phyloP scores from a whole-genome alignment of 1,140 invertebrate genomes.

The Zeugodacus cucurbitae region DNA sequence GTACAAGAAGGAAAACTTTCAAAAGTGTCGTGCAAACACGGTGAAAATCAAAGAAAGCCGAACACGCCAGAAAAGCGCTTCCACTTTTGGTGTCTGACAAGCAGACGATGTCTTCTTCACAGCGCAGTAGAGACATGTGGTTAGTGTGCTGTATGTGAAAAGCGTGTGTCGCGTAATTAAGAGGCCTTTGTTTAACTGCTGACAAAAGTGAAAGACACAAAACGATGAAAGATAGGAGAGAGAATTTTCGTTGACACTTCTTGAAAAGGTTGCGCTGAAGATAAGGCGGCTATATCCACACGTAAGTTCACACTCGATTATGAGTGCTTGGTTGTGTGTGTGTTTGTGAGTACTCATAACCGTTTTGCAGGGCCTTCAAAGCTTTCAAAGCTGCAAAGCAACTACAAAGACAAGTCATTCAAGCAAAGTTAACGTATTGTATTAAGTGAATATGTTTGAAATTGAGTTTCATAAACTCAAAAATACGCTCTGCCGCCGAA shows the following conservation, averaged over 20 bases:
- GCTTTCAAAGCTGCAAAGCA: neutral
- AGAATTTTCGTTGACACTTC: conserved; percentile 60
- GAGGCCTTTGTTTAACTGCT: conserved; percentile 65
- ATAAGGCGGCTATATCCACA: neutral
- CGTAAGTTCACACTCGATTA: neutral
- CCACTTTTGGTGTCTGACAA: neutral
- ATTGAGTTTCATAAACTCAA: neutral
- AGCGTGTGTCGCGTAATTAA: conserved; percentile 56
- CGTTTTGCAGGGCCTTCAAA: neutral
- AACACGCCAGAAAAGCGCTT: neutral
- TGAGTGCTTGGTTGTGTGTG: neutral
- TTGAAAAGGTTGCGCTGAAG: conserved; percentile 54
- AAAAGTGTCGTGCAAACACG: conserved; percentile 20
- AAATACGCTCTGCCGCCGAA: neutral
- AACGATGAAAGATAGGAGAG: conserved; percentile 59
- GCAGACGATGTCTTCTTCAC: neutral
- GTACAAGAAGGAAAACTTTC: neutral
- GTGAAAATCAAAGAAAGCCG: neutral
- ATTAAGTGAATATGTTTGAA: neutral
- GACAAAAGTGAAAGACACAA: conserved; percentile 65
- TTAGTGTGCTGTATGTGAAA: neutral
- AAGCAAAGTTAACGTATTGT: neutral
- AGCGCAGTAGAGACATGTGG: neutral
- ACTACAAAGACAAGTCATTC: neutral
- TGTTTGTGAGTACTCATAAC: neutral